These are phyloP conservation scores for Tinea semifulvella DNA, from an alignment of 2,888 invertebrate species.

Conservation along the genomic window DNA sequence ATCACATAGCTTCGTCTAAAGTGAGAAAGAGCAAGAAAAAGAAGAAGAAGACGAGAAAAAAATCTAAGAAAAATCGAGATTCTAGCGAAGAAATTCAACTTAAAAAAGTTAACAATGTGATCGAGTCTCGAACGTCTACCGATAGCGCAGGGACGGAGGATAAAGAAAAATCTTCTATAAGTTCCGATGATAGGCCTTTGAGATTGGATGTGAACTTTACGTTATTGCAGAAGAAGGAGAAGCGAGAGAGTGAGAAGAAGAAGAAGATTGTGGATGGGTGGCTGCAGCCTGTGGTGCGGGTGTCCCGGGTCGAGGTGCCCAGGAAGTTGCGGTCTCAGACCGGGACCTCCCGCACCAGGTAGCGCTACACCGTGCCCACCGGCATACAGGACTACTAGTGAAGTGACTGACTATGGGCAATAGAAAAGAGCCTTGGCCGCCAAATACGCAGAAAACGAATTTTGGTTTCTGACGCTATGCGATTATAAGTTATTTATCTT, in stretches of 20 bases:
- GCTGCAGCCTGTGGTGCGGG: conserved; percentile 73
- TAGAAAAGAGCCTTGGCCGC: no score
- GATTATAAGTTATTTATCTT: no score
- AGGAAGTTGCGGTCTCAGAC: conserved; percentile 19
- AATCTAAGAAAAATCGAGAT: conserved; percentile 30
- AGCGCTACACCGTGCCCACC: no score
- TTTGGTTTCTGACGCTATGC: no score
- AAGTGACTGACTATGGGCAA: no score
- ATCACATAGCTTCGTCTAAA: background rate
- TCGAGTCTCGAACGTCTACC: conserved; percentile 22
- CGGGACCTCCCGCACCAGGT: no score
- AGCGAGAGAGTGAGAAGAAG: conserved; percentile 26
- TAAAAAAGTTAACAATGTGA: background rate
- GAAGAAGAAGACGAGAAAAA: conserved; percentile 70
- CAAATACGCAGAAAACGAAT: no score
- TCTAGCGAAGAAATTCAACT: background rate
- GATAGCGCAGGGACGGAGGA: conserved; percentile 16
- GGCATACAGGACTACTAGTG: no score
- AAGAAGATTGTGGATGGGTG: conserved; percentile 26
- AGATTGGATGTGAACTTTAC: conserved; percentile 16
- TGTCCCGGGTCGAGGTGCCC: conserved; percentile 67
- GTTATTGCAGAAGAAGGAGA: conserved; percentile 32
- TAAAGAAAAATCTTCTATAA: conserved; percentile 26
- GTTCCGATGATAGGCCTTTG: conserved; percentile 18
- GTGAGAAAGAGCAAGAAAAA: conserved; percentile 36